Percentiles rank a stretch among this genome's conserved stretches.
Conservation (phyloP, 1,140 invertebrate genomes). For the Saxidomus purpurata region DNA sequence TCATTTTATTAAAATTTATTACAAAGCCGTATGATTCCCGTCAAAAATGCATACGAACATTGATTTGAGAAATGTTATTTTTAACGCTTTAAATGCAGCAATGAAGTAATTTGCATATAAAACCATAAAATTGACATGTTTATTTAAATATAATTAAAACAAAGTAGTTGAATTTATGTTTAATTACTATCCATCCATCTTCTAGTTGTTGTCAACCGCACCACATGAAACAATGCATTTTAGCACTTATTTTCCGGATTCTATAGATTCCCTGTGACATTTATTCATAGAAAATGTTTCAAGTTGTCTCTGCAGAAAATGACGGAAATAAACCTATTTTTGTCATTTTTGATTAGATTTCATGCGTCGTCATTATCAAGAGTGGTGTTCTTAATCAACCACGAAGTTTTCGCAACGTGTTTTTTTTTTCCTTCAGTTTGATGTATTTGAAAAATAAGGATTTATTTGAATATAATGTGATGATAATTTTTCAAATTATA, state of each 20-base stretch:
- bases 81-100: not conserved
- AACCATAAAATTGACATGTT: slow-evolving; percentile 46
- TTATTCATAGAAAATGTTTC: not conserved
- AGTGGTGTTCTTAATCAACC: no score
- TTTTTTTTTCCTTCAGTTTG: no score
- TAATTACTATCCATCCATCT: not conserved
- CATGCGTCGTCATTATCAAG: no score
- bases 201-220: not conserved
- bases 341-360: no score
- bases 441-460: no score
- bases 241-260: slow-evolving; percentile 8
- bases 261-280: not conserved
- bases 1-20: slow-evolving; percentile 18
- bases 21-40: not conserved
- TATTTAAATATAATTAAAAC: slow-evolving; percentile 54
- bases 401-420: no score
- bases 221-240: not conserved
- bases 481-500: no score
- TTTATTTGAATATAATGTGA: no score
- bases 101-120: slow-evolving; percentile 27
- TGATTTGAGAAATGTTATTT: slow-evolving; percentile 5
- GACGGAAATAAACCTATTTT: not conserved
- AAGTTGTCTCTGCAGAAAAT: not conserved
- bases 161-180: slow-evolving; percentile 48
- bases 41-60: slow-evolving; percentile 12